phyloP scores from a whole-genome alignment of 2,113 vertebrate genomes.

The Mugil cephalus region DNA sequence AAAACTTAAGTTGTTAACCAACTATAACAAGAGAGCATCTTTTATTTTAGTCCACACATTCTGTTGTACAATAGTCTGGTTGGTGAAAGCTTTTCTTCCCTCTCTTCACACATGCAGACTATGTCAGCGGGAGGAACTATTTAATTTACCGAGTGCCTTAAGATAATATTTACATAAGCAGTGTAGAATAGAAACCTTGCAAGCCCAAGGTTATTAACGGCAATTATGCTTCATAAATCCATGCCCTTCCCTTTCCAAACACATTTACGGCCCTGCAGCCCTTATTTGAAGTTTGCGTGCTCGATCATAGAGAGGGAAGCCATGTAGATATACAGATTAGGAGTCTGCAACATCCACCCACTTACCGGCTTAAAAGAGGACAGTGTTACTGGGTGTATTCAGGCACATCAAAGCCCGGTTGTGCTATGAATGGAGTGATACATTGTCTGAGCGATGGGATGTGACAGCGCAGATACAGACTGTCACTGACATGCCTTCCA shows the following conservation, averaged over 20 bases:
- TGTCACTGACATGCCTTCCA: conserved; percentile 65
- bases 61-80: conserved; percentile 21
- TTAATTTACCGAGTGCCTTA: conserved; percentile 71
- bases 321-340: conserved; percentile 73
- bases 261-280: conserved; percentile 50
- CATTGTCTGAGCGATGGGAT: conserved; percentile 70
- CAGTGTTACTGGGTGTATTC: conserved; percentile 60
- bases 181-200: conserved; percentile 69
- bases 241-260: conserved; percentile 69
- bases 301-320: conserved; percentile 59
- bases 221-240: conserved; percentile 77
- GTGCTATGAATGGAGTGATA: conserved; percentile 71
- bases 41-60: conserved; percentile 30
- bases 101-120: conserved; percentile 16
- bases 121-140: conserved; percentile 54
- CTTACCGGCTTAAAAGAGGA: conserved; percentile 63
- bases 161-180: conserved; percentile 81
- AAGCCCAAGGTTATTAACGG: conserved; percentile 72
- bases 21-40: conserved; percentile 11
- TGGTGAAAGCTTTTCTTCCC: conserved; percentile 37
- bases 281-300: conserved; percentile 62
- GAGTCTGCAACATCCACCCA: conserved; percentile 68
- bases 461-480: conserved; percentile 72
- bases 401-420: conserved; percentile 69
- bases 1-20: not conserved